phyloP scores from a whole-genome alignment of 2,113 vertebrate genomes.

The Hylia prasina region DNA sequence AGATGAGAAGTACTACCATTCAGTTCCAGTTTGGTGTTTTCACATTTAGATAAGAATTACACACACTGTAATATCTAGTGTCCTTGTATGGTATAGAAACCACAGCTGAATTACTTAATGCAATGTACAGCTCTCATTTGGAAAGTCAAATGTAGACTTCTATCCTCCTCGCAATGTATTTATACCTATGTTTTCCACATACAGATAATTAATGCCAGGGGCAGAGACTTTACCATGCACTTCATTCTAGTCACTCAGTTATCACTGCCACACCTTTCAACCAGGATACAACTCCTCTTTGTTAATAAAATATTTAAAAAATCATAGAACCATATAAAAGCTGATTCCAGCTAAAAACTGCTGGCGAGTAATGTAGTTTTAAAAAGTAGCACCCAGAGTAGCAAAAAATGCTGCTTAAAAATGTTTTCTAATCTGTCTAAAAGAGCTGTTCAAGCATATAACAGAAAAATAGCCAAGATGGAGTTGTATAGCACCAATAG shows the following conservation, averaged over 20 bases:
- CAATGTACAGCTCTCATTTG: not conserved
- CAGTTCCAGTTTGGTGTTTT: not conserved
- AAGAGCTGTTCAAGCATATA: not conserved
- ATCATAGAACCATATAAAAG: not conserved
- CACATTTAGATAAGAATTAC: not conserved
- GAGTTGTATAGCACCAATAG: not conserved
- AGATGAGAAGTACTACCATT: not conserved
- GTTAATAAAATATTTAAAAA: not conserved
- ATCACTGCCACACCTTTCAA: not conserved
- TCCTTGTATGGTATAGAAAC: not conserved
- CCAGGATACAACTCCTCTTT: not conserved
- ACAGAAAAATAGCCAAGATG: not conserved
- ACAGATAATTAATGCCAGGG: not conserved
- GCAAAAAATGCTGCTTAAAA: not conserved
- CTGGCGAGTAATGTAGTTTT: not conserved
- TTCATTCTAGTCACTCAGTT: not conserved
- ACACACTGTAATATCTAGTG: not conserved
- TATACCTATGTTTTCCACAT: not conserved
- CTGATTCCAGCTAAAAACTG: not conserved
- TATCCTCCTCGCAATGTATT: not conserved
- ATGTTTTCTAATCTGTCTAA: not conserved
- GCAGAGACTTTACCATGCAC: fast-evolving
- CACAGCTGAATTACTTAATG: not conserved
- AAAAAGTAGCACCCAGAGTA: not conserved
- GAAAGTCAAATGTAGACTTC: not conserved